phyloP scores from a whole-genome alignment of 2,797 vertebrate genomes.

The Pygocentrus nattereri region DNA sequence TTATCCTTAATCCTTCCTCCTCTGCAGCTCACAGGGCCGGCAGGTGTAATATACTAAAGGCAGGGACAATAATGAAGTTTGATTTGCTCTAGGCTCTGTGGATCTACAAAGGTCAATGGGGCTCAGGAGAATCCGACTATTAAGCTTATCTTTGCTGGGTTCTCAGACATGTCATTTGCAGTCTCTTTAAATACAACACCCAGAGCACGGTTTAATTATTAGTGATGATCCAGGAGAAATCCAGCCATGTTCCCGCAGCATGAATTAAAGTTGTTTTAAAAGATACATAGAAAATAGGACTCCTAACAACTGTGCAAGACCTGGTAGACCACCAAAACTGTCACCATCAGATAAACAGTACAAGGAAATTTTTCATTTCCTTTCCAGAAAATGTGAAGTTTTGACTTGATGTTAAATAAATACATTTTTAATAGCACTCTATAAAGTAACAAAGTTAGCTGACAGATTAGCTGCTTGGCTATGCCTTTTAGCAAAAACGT shows the following conservation, averaged over 20 bases:
- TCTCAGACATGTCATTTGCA: slow-evolving; percentile 30
- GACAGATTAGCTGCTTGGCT: too few species aligned
- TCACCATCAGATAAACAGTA: too few species aligned
- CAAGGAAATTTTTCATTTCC: too few species aligned
- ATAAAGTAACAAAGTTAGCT: too few species aligned
- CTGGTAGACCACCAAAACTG: too few species aligned
- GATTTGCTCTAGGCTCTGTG: slow-evolving; percentile 46
- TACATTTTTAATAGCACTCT: too few species aligned
- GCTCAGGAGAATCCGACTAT: slow-evolving; percentile 43
- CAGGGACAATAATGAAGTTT: slow-evolving; percentile 48
- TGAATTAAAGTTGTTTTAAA: too few species aligned
- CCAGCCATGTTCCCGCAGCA: neutral
- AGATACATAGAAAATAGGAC: too few species aligned
- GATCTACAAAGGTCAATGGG: slow-evolving; percentile 46
- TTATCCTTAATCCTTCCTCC: slow-evolving; percentile 46
- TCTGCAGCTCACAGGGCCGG: slow-evolving; percentile 24
- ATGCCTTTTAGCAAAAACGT: too few species aligned
- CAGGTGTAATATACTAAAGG: slow-evolving; percentile 48
- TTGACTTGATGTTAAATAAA: too few species aligned
- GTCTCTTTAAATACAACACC: slow-evolving; percentile 30
- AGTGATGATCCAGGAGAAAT: slow-evolving; percentile 14
- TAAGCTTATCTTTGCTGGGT: slow-evolving; percentile 34
- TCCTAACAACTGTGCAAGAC: too few species aligned
- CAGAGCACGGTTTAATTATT: slow-evolving; percentile 36
- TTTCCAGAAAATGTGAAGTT: too few species aligned